A percentile compares a stretch with the other conserved stretches of the same genome.
Conservation (phyloP, 2,113 vertebrate species). For the Hypomesus transpacificus region DNA sequence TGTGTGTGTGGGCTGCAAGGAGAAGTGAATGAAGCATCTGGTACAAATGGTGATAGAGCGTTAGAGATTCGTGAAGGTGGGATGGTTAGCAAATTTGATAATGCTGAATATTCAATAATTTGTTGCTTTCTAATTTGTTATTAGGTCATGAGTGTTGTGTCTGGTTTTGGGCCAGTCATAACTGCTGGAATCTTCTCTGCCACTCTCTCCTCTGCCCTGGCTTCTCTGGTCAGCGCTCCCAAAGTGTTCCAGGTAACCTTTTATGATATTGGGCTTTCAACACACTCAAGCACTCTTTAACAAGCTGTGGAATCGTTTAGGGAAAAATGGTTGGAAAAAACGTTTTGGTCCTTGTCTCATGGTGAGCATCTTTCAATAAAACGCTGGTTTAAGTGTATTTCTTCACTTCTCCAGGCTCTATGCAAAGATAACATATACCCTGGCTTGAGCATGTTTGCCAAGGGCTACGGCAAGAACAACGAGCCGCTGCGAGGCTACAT, state of each 20-base stretch:
- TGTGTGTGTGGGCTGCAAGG: not conserved
- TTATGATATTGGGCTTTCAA: too few relatives aligned
- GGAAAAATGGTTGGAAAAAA: too few relatives aligned
- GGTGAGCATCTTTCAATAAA: too few relatives aligned
- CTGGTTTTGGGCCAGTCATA: constrained; percentile 93
- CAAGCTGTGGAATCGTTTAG: too few relatives aligned
- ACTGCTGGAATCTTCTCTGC: constrained; percentile 97
- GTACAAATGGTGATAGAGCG: too few relatives aligned
- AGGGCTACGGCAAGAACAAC: constrained; percentile 98
- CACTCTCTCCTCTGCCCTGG: constrained; percentile 95
- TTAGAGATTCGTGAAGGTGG: too few relatives aligned
- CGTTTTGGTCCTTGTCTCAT: too few relatives aligned
- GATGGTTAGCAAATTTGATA: not conserved
- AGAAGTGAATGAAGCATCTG: not conserved
- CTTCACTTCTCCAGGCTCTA: constrained; percentile 75
- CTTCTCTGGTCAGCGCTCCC: constrained; percentile 95
- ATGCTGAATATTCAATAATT: not conserved
- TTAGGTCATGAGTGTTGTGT: constrained; percentile 93
- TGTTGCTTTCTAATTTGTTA: constrained; percentile 4
- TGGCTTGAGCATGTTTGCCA: constrained; percentile 87
- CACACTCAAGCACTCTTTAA: too few relatives aligned
- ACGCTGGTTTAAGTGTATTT: not conserved
- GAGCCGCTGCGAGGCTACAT: constrained; percentile 95
- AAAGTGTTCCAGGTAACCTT: constrained; percentile 93
- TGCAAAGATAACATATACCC: constrained; percentile 99